Conservation (phyloP, 1,140 invertebrate species). For the Drosophila kohkoa region DNA sequence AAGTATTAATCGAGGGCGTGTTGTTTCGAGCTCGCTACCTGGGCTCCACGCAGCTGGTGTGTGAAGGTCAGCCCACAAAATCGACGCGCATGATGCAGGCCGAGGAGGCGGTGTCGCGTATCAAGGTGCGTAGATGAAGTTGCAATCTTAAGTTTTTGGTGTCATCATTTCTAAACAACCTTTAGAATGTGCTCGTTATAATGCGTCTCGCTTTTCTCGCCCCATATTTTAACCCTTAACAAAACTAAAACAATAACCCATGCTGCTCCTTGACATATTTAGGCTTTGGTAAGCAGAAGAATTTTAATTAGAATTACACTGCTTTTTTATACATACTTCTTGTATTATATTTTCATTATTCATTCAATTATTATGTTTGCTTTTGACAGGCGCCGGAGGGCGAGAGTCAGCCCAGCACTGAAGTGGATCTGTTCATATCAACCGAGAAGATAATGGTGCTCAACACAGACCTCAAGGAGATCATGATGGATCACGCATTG, state of each 20-base stretch:
- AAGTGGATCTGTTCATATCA: constrained; percentile 99
- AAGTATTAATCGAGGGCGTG: constrained; percentile 99
- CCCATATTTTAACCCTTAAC: not conserved
- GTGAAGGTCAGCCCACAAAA: constrained; percentile 99
- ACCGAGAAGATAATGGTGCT: constrained; percentile 99
- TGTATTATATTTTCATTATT: constrained; percentile 12
- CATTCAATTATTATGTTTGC: constrained; percentile 23
- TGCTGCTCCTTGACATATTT: constrained; percentile 57
- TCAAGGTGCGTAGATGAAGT: constrained; percentile 92
- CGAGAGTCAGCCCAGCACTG: constrained; percentile 99
- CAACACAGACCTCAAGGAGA: constrained; percentile 99
- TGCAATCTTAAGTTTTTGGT: not conserved
- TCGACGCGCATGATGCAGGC: constrained; percentile 99
- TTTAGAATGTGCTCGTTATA: constrained; percentile 37
- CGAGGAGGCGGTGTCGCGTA: constrained; percentile 99
- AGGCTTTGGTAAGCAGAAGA: constrained; percentile 75
- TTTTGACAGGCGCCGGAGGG: constrained; percentile 96
- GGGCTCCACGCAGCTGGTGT: constrained; percentile 99
- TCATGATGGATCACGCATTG: constrained; percentile 99
- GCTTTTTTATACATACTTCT: not conserved
- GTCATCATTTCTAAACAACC: constrained; percentile 8
- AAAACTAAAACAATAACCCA: constrained; percentile 13
- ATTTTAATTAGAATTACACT: not conserved
- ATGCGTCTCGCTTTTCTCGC: constrained; percentile 50
- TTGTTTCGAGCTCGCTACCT: constrained; percentile 98